Conservation (phyloP, 2,888 invertebrate species). For the Gastracanthus pulcherrimus region DNA sequence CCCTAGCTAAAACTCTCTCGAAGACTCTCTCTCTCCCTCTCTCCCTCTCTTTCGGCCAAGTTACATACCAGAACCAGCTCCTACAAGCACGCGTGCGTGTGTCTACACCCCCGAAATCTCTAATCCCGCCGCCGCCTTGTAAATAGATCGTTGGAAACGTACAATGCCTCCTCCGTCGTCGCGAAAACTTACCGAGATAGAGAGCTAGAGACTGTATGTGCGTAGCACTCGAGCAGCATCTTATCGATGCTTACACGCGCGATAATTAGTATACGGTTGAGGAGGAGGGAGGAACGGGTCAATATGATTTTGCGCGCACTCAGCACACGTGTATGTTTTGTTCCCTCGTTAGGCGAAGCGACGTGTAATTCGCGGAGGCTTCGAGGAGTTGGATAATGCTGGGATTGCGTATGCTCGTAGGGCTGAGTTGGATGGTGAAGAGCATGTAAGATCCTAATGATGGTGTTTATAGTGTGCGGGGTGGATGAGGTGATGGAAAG, state of each 20-base stretch:
- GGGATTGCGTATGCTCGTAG: not conserved
- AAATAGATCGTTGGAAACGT: constrained; percentile 68
- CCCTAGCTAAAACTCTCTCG: not conserved
- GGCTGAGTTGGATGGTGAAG: not conserved
- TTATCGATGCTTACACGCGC: constrained; percentile 30
- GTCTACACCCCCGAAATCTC: not conserved
- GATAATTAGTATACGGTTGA: constrained; percentile 48
- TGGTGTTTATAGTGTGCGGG: not conserved
- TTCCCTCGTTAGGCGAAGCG: constrained; percentile 35
- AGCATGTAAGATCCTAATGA: not conserved
- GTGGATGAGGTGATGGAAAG: not conserved
- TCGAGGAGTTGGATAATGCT: constrained; percentile 7
- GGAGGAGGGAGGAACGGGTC: not conserved
- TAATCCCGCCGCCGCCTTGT: constrained; percentile 60
- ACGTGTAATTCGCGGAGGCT: not conserved
- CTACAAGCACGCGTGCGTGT: not conserved
- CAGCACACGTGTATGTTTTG: constrained; percentile 17
- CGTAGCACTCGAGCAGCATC: constrained; percentile 26
- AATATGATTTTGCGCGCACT: constrained; percentile 26
- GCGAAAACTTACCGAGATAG: constrained; percentile 17
- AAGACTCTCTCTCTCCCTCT: not conserved
- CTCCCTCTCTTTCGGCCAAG: constrained; percentile 14
- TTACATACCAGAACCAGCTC: not conserved
- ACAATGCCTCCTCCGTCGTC: not conserved
- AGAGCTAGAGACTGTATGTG: not conserved